A percentile compares a stretch with the other conserved stretches of the same genome.
These are phyloP conservation scores for Homarus americanus DNA, from an alignment of 1,140 invertebrate genomes.

Conservation along the genomic window DNA sequence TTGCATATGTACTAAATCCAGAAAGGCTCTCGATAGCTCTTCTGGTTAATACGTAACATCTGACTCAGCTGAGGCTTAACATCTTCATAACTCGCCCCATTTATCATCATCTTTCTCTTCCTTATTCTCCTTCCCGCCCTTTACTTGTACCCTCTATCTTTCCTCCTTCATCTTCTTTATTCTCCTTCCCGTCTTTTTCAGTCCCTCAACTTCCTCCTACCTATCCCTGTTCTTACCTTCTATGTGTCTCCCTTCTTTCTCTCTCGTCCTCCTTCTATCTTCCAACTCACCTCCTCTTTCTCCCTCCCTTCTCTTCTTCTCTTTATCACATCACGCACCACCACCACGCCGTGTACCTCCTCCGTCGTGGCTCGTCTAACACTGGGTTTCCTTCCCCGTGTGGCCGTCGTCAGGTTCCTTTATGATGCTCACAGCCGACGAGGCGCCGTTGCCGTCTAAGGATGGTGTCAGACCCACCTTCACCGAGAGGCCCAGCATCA, in stretches of 20 bases:
- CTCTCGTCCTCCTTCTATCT: conserved; percentile 1
- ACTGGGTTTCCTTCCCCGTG: conserved; percentile 11
- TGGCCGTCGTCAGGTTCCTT: conserved; percentile 69
- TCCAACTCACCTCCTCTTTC: not conserved
- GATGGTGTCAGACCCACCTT: conserved; percentile 96
- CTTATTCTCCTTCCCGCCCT: not conserved
- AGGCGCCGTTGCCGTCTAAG: conserved; percentile 89
- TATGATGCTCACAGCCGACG: conserved; percentile 86
- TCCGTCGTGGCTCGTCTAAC: conserved; percentile 29
- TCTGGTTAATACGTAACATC: not conserved
- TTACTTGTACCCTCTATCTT: not conserved
- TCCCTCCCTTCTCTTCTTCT: not conserved
- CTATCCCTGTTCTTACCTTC: not conserved
- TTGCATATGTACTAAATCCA: conserved; percentile 12
- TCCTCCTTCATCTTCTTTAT: not conserved
- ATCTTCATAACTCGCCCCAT: conserved; percentile 6
- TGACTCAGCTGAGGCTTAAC: not conserved
- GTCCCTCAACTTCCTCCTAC: not conserved
- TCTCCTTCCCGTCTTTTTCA: not conserved
- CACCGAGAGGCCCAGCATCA: conserved; percentile 96
- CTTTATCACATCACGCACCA: not conserved
- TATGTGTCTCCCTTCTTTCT: not conserved
- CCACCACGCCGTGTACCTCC: not conserved
- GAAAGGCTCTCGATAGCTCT: not conserved
- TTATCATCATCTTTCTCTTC: not conserved